phyloP scores from a whole-genome alignment of 2,797 vertebrate species.

The Rhodeus uyekii region DNA sequence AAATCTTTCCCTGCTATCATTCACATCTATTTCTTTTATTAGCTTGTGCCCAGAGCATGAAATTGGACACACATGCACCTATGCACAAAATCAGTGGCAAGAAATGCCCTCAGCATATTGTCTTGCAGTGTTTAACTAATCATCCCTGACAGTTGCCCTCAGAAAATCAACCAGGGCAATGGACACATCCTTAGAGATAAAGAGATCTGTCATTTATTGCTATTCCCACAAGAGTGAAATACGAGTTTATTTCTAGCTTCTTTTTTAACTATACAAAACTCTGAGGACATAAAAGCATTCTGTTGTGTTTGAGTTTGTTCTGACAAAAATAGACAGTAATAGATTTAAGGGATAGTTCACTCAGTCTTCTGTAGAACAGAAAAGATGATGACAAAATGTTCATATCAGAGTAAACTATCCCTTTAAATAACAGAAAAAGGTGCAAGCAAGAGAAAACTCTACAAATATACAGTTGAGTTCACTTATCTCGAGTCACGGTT shows the following conservation, averaged over 20 bases:
- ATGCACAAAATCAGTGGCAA: conserved; percentile 26
- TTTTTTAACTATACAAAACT: background rate
- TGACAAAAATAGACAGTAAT: background rate
- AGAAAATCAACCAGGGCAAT: background rate
- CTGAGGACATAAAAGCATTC: background rate
- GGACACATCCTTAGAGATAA: background rate
- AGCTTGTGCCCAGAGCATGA: conserved; percentile 22
- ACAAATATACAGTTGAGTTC: too few species aligned
- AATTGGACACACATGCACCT: conserved; percentile 41
- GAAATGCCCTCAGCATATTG: background rate
- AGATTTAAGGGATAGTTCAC: background rate
- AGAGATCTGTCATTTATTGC: conserved; percentile 18
- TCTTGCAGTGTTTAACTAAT: conserved; percentile 18
- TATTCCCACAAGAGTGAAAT: background rate
- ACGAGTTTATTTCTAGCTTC: background rate
- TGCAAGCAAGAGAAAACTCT: background rate
- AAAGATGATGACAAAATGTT: background rate
- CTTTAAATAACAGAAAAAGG: background rate
- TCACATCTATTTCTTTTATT: conserved; percentile 24
- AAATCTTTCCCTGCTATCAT: conserved; percentile 9
- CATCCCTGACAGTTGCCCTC: conserved; percentile 16
- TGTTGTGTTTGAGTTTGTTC: background rate
- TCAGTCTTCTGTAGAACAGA: background rate
- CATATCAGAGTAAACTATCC: background rate
- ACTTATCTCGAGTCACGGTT: too few species aligned